These are phyloP conservation scores for Parauchenoglanis punctatus DNA, from an alignment of 2,797 vertebrate genomes.

Conservation along the genomic window DNA sequence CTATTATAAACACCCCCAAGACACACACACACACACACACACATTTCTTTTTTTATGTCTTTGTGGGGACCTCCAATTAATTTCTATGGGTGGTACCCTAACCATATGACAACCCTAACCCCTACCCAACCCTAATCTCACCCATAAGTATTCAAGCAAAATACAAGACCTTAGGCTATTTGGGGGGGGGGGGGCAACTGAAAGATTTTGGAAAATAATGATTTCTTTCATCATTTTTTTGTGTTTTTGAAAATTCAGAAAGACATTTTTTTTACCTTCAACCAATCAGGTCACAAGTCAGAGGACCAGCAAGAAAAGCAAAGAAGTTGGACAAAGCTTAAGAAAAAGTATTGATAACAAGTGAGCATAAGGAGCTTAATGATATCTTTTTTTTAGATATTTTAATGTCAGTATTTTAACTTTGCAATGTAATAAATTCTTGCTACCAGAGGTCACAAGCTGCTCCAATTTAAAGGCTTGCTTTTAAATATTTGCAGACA, in stretches of 20 bases:
- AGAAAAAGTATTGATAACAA: neutral
- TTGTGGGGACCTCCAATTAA: no score
- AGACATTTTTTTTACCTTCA: neutral
- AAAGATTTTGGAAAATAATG: neutral
- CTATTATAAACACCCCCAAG: neutral
- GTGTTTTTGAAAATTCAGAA: neutral
- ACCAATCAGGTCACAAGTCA: neutral
- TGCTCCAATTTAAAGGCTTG: neutral
- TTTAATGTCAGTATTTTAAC: neutral
- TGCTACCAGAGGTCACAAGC: neutral
- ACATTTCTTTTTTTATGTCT: neutral
- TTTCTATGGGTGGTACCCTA: no score
- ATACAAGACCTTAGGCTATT: no score
- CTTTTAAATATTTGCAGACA: neutral
- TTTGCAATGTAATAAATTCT: neutral
- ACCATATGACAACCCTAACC: no score
- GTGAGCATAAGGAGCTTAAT: neutral
- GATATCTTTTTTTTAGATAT: neutral
- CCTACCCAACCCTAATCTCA: no score
- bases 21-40: neutral
- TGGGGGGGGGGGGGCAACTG: neutral
- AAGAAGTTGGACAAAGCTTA: neutral
- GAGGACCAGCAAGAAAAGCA: neutral
- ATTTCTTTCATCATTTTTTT: neutral
- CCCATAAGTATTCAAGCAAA: no score